phyloP scores from a whole-genome alignment of 2,113 vertebrate genomes.

The Hemibagrus wyckioides region DNA sequence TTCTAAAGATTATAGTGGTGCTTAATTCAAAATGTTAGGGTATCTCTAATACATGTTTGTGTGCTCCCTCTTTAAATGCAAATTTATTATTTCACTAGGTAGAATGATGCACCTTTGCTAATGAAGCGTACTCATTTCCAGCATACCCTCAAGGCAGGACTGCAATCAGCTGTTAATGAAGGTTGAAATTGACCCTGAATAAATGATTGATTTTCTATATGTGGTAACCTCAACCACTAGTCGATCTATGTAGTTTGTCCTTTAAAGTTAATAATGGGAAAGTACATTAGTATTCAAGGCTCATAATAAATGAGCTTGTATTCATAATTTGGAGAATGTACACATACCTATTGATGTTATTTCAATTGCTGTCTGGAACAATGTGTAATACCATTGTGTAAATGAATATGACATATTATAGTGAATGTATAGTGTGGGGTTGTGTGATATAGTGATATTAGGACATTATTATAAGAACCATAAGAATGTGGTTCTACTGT shows the following conservation, averaged over 20 bases:
- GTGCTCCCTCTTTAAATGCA: not conserved
- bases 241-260: not conserved
- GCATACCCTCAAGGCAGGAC: not conserved
- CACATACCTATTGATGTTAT: not conserved
- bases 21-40: not conserved
- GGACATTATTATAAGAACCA: not conserved
- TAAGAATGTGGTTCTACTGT: not conserved
- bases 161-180: slow-evolving; percentile 1
- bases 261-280: slow-evolving; percentile 6
- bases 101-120: not conserved
- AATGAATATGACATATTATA: not conserved
- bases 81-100: not conserved
- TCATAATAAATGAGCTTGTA: not conserved
- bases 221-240: not conserved
- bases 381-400: not conserved
- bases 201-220: slow-evolving; percentile 14
- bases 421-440: not conserved
- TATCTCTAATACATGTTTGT: not conserved
- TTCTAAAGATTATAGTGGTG: not conserved
- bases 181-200: not conserved
- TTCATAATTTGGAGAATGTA: slow-evolving; percentile 8
- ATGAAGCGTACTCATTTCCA: not conserved
- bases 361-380: not conserved
- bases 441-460: not conserved
- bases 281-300: slow-evolving; percentile 5